Percentiles rank a stretch among this genome's conserved stretches.
Conservation (phyloP, 2,797 vertebrate species). For the Lithobates sylvaticus region DNA sequence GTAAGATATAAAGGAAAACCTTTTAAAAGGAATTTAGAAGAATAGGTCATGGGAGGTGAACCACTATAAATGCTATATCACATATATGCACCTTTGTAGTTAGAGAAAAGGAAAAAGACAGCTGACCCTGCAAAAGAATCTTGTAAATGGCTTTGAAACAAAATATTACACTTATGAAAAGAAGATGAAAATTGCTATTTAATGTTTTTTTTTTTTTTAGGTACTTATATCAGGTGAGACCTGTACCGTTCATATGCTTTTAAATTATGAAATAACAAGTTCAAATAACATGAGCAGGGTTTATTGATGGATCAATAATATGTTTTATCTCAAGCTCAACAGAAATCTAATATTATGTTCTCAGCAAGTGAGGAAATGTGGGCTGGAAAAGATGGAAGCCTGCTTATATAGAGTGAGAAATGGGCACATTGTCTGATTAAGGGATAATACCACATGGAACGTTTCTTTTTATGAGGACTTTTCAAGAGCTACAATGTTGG, state of each 20-base stretch:
- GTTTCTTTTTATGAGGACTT: too few relatives aligned
- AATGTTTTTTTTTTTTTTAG: background rate
- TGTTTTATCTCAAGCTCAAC: background rate
- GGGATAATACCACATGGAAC: too few relatives aligned
- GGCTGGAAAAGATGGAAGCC: too few relatives aligned
- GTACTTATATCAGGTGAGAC: background rate
- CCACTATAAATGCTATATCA: conserved; percentile 1
- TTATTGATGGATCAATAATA: background rate
- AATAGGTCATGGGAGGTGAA: conserved; percentile 35
- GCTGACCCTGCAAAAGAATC: conserved; percentile 19
- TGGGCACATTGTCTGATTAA: too few relatives aligned
- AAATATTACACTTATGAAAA: background rate
- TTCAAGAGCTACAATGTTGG: too few relatives aligned
- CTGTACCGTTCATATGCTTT: background rate
- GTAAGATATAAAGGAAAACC: conserved; percentile 22
- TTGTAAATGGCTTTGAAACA: background rate
- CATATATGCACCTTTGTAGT: conserved; percentile 22
- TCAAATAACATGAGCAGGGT: background rate
- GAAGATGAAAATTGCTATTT: background rate
- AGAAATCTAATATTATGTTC: background rate
- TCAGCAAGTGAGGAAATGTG: background rate
- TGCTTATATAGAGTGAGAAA: too few relatives aligned
- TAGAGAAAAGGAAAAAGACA: conserved; percentile 15
- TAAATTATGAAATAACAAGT: background rate
- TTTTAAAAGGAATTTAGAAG: conserved; percentile 38